Evolutionary conservation across 2,113 vertebrate genomes (phyloP).

Genomic region (Epinephelus fuscoguttatus): DNA sequence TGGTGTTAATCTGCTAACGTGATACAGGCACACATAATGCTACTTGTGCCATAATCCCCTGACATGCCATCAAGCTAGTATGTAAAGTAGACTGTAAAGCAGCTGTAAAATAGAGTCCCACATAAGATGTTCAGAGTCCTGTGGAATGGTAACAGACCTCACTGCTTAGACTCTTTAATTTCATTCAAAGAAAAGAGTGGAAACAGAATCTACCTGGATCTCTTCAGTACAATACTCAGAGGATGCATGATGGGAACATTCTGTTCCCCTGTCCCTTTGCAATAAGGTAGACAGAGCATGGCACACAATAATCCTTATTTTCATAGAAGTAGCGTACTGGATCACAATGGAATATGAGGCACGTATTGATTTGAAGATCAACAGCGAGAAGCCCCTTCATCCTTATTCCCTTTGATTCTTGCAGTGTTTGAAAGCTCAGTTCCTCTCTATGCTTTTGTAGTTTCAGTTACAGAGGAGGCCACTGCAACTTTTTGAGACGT

Average conservation of each 20-base stretch:
- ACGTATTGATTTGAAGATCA: constrained; percentile 35
- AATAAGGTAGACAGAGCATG: background rate
- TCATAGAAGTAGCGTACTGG: background rate
- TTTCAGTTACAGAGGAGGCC: background rate
- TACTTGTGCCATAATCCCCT: background rate
- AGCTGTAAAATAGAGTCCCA: background rate
- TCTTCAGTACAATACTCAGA: background rate
- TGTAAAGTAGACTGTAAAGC: background rate
- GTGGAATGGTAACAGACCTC: background rate
- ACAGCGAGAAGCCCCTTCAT: constrained; percentile 8
- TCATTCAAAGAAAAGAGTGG: background rate
- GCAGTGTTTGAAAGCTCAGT: constrained; percentile 3
- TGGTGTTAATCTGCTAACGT: constrained; percentile 5
- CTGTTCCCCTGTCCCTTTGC: background rate
- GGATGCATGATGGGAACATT: constrained; percentile 5
- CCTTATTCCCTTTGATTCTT: constrained; percentile 35
- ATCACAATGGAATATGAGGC: constrained; percentile 24
- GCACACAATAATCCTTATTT: background rate
- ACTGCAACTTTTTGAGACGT: too few species aligned
- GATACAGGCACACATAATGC: background rate
- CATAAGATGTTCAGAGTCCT: background rate
- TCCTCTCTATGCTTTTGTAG: constrained; percentile 13
- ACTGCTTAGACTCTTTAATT: background rate
- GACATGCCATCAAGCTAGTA: background rate
- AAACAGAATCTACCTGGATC: constrained; percentile 2